A percentile compares a stretch with the other conserved stretches of the same genome.
These are phyloP conservation scores for Mesorhabditis spiculigera DNA, from an alignment of 2,888 invertebrate species.

Conservation along the genomic window DNA sequence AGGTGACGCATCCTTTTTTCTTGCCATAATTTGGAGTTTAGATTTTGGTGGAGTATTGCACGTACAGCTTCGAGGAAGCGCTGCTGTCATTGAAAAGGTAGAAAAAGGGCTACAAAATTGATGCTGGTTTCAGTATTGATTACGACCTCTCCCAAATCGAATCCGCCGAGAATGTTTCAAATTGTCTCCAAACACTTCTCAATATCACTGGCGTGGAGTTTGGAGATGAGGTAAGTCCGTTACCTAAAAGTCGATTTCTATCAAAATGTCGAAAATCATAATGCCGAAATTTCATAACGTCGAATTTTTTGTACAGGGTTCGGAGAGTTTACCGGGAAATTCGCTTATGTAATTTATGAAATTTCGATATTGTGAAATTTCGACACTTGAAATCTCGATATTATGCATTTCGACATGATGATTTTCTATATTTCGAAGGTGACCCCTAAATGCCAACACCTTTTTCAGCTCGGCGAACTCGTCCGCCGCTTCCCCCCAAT, in stretches of 20 bases:
- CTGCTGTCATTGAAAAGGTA: not conserved
- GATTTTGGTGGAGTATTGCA: not conserved
- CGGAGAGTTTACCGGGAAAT: not conserved
- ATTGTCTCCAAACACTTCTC: not conserved
- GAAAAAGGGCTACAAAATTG: not conserved
- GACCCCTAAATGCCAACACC: slow-evolving; percentile 7
- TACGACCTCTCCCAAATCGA: not conserved
- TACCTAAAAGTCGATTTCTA: too few species aligned
- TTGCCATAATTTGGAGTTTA: not conserved
- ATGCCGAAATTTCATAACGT: too few species aligned
- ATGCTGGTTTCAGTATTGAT: not conserved
- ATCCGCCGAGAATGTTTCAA: not conserved
- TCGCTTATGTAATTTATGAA: not conserved
- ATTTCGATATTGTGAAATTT: not conserved
- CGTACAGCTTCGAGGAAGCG: not conserved
- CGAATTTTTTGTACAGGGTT: too few species aligned
- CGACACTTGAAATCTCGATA: not conserved
- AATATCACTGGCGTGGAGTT: not conserved
- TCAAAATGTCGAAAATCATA: too few species aligned
- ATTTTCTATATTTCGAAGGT: not conserved
- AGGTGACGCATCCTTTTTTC: not conserved
- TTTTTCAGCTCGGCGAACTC: slow-evolving; percentile 31
- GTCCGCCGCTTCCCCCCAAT: slow-evolving; percentile 30
- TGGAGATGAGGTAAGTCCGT: not conserved
- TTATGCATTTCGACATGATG: not conserved